Evolutionary conservation across 2,888 invertebrate species (phyloP), one percentile per base, ranked within the genome.

Genomic region (Bellardia pandia): DNA sequence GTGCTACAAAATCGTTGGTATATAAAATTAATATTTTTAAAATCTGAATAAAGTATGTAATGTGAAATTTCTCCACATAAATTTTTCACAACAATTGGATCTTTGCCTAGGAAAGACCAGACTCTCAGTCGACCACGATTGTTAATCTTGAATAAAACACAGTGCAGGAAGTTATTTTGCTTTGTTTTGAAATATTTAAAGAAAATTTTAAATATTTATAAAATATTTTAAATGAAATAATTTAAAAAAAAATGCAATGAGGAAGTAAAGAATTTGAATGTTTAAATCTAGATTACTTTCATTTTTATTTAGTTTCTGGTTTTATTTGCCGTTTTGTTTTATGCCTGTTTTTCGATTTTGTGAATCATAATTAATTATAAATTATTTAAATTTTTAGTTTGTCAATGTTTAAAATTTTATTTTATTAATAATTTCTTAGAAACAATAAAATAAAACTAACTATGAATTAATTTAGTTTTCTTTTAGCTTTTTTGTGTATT

Each of bases 291-390:
- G 56, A 64, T 23, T 14, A n/a, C 16, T 64, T 42, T 64, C 40
- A 40, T 40, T 42, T 64, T 40, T 42, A 40, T 64, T 64, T 11
- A 9, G 11, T 42, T 40, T 11, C 40, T n/a, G 6, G 3, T 13
- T 33, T 11, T 6, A 14, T 13, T 14, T 53, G 16, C 40, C 11
- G 42, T 45, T 45, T 45, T 45, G 42, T 45, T 45, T 45, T 45
- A 45, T 45, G 45, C 13, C 2, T 45, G 2, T 58, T 30, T 30
- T 51, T 5, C 2, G 9, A 13, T 37, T 64, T 11, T 8, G 30
- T 78, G 68, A 78, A 78, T 69, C 58, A 69, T 9, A 58, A 78
- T 68, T 53, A 68, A 48, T 62, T 60, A 75, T 45, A 14, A 58
- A 16, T 77, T 53, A 23, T 69, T 83, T 7, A 76, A 71, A 56